These are phyloP conservation scores for Petroica traversi DNA, from an alignment of 2,113 vertebrate genomes.

Conservation along the genomic window DNA sequence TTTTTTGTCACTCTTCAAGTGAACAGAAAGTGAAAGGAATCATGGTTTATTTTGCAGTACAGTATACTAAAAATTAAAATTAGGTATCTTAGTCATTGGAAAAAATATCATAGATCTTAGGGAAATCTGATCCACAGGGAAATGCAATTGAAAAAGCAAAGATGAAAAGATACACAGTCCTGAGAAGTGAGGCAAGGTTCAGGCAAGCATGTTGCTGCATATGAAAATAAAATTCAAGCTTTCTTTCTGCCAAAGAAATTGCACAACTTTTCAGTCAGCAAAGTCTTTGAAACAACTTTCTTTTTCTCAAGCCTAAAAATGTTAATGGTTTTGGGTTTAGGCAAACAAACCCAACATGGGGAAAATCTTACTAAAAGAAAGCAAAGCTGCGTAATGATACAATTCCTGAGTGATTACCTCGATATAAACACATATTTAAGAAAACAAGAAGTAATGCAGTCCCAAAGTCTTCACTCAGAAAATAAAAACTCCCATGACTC, in stretches of 20 bases:
- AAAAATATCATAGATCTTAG: neutral
- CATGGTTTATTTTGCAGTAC: neutral
- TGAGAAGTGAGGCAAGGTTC: neutral
- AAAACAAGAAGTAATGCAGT: neutral
- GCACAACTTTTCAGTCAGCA: neutral
- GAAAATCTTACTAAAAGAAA: neutral
- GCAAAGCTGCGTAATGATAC: accelerated
- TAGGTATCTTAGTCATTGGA: neutral
- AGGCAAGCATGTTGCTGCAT: constrained; percentile 23
- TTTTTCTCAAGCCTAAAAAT: neutral
- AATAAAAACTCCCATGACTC: neutral
- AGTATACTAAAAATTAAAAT: constrained; percentile 10
- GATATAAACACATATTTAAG: neutral
- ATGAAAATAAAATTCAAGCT: constrained; percentile 1
- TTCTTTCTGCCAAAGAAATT: constrained; percentile 7
- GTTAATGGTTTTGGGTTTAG: neutral
- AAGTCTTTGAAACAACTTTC: constrained; percentile 1
- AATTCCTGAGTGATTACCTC: neutral
- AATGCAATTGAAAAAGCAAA: neutral
- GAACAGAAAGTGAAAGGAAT: neutral
- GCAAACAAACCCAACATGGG: neutral
- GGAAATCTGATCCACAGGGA: neutral
- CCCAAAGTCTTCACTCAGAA: neutral
- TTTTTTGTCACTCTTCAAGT: neutral
- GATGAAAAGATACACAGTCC: neutral